Evolutionary conservation across 2,113 vertebrate genomes (phyloP).

Genomic region (Protomyctophum bolini): DNA sequence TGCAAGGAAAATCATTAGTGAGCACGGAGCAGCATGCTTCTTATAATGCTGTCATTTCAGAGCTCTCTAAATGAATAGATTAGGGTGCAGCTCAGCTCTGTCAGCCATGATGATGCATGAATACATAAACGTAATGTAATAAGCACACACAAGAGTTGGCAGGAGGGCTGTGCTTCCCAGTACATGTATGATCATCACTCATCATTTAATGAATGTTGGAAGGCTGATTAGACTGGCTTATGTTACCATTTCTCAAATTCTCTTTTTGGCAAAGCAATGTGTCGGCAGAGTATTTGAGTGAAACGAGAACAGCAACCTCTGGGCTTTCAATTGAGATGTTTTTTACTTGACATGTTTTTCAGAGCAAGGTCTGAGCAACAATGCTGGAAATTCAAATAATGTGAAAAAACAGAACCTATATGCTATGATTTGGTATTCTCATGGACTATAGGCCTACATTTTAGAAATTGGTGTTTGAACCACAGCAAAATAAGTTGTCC

Average conservation of each 20-base stretch:
- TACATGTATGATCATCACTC: constrained; percentile 40
- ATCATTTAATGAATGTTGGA: constrained; percentile 49
- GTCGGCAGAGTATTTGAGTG: too few species aligned
- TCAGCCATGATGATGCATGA: constrained; percentile 41
- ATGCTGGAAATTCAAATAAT: too few species aligned
- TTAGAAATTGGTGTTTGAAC: too few species aligned
- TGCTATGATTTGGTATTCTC: too few species aligned
- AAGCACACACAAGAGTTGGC: constrained; percentile 11
- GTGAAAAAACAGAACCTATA: too few species aligned
- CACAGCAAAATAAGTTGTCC: too few species aligned
- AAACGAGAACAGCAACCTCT: too few species aligned
- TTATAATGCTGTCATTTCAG: constrained; percentile 11
- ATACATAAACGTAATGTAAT: constrained; percentile 36
- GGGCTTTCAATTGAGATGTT: too few species aligned
- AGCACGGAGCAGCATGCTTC: not conserved
- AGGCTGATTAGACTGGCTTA: constrained; percentile 25
- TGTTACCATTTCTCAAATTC: constrained; percentile 19
- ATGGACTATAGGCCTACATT: too few species aligned
- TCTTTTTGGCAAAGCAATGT: not conserved
- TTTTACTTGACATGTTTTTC: too few species aligned
- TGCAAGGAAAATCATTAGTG: not conserved
- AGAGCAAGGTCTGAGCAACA: too few species aligned
- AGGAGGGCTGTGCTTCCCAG: constrained; percentile 17
- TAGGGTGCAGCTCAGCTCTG: constrained; percentile 26
- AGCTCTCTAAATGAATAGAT: constrained; percentile 18